Percentiles rank a stretch among this genome's conserved stretches.
These are phyloP conservation scores for Furnarius figulus DNA, from an alignment of 2,113 vertebrate genomes.

Conservation along the genomic window DNA sequence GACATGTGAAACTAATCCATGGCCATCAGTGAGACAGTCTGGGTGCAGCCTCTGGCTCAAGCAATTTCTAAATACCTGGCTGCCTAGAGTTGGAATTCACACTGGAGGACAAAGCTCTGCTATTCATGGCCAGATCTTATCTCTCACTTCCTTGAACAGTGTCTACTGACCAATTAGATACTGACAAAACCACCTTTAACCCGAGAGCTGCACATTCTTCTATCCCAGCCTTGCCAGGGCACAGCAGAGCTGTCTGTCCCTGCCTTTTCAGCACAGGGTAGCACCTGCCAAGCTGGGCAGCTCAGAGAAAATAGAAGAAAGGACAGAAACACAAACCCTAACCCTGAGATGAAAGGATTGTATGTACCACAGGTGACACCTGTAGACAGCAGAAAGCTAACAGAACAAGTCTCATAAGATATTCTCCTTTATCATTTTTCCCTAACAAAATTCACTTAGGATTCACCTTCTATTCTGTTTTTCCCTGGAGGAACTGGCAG, in stretches of 20 bases:
- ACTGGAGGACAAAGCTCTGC: background rate
- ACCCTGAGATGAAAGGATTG: background rate
- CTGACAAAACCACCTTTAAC: background rate
- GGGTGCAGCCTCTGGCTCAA: background rate
- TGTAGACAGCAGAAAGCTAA: background rate
- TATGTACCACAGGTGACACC: background rate
- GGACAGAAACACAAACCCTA: accelerated
- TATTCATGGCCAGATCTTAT: background rate
- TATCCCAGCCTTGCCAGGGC: background rate
- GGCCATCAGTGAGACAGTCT: background rate
- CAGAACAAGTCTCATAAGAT: background rate
- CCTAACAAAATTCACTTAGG: background rate
- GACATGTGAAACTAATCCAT: background rate
- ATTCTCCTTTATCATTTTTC: background rate
- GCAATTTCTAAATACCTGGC: background rate
- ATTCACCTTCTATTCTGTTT: background rate
- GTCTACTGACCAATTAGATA: background rate
- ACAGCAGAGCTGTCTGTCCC: background rate
- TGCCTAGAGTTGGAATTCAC: background rate
- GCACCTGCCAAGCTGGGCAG: background rate
- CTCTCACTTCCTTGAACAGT: background rate
- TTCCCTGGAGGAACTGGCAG: background rate
- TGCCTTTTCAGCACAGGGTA: background rate
- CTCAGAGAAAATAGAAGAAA: background rate
- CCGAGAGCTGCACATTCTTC: accelerated